Evolutionary conservation across 2,888 invertebrate species (phyloP).

Genomic region (Stictocephala bisonia): DNA sequence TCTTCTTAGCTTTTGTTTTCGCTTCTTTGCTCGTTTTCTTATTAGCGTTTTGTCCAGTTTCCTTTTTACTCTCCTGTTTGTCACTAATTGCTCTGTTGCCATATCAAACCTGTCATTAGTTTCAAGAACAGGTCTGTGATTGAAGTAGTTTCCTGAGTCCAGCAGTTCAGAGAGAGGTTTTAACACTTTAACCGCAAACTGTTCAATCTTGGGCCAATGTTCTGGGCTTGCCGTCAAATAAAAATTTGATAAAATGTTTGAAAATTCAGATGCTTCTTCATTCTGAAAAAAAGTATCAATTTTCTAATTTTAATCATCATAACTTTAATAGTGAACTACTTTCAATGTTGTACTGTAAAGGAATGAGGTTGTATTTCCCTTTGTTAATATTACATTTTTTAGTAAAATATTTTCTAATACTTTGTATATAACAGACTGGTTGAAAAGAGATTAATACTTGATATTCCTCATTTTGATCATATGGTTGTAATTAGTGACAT

Average conservation of each 20-base stretch:
- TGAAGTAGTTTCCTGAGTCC: neutral
- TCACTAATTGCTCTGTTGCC: neutral
- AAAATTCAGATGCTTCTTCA: neutral
- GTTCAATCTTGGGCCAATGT: neutral
- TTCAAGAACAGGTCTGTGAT: neutral
- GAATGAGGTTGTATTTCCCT: too few species aligned
- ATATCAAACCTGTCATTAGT: neutral
- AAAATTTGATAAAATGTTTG: neutral
- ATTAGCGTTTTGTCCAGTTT: constrained; percentile 11
- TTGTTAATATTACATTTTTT: too few species aligned
- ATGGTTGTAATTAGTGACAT: too few species aligned
- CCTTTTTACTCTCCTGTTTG: neutral
- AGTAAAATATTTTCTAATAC: too few species aligned
- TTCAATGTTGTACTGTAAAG: too few species aligned
- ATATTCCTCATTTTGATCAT: too few species aligned
- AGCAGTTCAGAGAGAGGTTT: neutral
- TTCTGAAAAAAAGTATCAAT: constrained; percentile 37
- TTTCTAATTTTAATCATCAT: too few species aligned
- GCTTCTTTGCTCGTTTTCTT: constrained; percentile 31
- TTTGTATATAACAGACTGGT: too few species aligned
- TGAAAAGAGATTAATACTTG: too few species aligned
- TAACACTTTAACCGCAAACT: neutral
- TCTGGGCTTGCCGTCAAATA: constrained; percentile 4
- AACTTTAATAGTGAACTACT: too few species aligned
- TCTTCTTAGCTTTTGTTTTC: constrained; percentile 2